Evolutionary conservation across 2,113 vertebrate genomes (phyloP).

Genomic region (Ptilonorhynchus violaceus): DNA sequence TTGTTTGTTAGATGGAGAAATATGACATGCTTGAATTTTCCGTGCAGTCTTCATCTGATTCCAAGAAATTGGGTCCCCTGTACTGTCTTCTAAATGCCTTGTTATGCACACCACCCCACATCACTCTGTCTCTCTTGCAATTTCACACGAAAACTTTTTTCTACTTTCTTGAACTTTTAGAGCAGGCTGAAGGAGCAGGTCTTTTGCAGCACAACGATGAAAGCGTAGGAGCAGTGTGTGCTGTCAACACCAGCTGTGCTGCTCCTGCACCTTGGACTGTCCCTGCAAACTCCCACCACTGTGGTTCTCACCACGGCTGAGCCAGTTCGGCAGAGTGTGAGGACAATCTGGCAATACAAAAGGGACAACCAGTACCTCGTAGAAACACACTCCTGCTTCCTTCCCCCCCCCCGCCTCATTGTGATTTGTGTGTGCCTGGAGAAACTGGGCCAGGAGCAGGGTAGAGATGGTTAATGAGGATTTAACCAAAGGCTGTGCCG

Average conservation of each 20-base stretch:
- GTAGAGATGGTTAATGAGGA: not conserved
- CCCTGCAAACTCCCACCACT: not conserved
- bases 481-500: not conserved
- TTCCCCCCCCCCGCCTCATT: not conserved
- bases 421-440: not conserved
- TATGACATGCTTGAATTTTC: not conserved
- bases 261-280: not conserved
- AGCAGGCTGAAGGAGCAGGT: not conserved
- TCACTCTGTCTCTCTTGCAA: not conserved
- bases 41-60: not conserved
- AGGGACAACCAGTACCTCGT: not conserved
- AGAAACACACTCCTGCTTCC: not conserved
- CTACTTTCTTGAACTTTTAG: not conserved
- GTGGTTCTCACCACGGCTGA: not conserved
- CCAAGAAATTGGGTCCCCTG: not conserved
- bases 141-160: not conserved
- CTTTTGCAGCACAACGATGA: not conserved
- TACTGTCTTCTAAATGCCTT: not conserved
- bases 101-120: not conserved
- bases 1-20: not conserved
- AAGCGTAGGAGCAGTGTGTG: rapidly evolving
- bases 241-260: not conserved
- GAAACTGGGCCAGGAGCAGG: not conserved
- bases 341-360: not conserved
- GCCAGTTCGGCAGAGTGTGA: rapidly evolving